phyloP scores from a whole-genome alignment of 2,888 invertebrate genomes.

The Fragum whitleyi region DNA sequence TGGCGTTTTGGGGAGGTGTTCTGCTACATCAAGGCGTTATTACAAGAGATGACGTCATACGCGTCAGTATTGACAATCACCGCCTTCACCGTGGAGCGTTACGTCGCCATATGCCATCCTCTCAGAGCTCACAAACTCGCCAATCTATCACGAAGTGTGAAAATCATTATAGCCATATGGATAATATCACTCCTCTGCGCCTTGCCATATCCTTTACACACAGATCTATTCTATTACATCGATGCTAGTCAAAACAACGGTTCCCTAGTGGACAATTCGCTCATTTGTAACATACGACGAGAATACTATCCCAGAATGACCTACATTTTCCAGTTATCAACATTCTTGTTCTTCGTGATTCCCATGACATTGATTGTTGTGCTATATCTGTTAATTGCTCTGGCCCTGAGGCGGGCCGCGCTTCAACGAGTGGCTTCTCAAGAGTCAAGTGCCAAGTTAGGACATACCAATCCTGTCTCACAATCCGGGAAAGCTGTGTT shows the following conservation, averaged over 20 bases:
- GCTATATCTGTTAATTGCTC: constrained; percentile 87
- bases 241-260: constrained; percentile 50
- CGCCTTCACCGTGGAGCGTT: constrained; percentile 95
- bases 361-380: constrained; percentile 91
- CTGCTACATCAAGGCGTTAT: constrained; percentile 85
- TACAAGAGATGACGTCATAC: constrained; percentile 90
- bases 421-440: constrained; percentile 68
- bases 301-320: constrained; percentile 72
- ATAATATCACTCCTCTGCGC: constrained; percentile 91
- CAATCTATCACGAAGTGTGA: constrained; percentile 91
- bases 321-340: constrained; percentile 91
- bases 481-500: constrained; percentile 75
- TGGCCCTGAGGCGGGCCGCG: constrained; percentile 74
- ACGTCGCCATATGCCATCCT: constrained; percentile 96
- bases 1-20: constrained; percentile 85
- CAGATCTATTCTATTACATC: constrained; percentile 76
- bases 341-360: constrained; percentile 92
- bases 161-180: constrained; percentile 95
- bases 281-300: constrained; percentile 78
- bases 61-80: constrained; percentile 96
- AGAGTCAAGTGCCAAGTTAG: constrained; percentile 48
- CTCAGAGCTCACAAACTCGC: constrained; percentile 93
- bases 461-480: constrained; percentile 50
- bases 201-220: constrained; percentile 82
- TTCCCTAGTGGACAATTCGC: constrained; percentile 71